phyloP scores from a whole-genome alignment of 2,113 vertebrate genomes.

The Riparia riparia region DNA sequence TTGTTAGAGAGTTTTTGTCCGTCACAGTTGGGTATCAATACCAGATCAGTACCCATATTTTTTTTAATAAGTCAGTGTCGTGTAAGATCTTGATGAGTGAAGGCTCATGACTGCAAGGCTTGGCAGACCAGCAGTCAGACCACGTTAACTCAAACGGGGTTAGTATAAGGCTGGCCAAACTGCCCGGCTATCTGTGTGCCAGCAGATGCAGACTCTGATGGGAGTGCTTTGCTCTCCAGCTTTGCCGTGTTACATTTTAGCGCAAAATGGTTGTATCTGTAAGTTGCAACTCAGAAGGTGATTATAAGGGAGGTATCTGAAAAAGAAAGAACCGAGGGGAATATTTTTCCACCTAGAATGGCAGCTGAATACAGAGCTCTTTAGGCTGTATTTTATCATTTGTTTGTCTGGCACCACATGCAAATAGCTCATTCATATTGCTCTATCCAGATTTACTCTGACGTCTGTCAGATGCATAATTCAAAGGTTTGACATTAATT shows the following conservation, averaged over 20 bases:
- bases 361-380: not conserved
- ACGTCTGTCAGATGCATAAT: not conserved
- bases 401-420: not conserved
- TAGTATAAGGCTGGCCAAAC: not conserved
- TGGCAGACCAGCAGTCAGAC: not conserved
- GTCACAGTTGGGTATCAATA: too few species aligned
- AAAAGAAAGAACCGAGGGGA: not conserved
- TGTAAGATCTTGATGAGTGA: not conserved
- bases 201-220: not conserved
- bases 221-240: not conserved
- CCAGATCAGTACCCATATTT: too few species aligned
- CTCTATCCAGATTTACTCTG: not conserved
- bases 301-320: not conserved
- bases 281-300: not conserved
- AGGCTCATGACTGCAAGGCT: not conserved
- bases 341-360: not conserved
- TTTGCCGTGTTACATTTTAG: not conserved
- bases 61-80: too few species aligned
- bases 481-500: not conserved
- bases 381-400: not conserved
- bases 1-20: too few species aligned
- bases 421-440: not conserved
- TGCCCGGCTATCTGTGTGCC: not conserved
- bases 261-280: not conserved
- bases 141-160: not conserved